Conservation (phyloP, 2,113 vertebrate species). For the Triplophysa tibetana region DNA sequence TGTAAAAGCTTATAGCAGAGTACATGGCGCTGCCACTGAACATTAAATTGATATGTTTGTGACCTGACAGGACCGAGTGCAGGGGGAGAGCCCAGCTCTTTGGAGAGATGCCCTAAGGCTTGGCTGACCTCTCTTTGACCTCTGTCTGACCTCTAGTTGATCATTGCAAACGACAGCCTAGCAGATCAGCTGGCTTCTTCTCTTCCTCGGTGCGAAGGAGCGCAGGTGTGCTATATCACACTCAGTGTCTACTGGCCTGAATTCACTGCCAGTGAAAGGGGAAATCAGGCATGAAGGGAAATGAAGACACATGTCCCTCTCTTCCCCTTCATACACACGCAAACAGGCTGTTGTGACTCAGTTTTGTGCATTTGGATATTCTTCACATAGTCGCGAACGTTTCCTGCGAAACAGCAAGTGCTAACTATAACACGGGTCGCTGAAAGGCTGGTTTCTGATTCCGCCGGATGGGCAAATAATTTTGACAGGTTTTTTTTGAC, state of each 20-base stretch:
- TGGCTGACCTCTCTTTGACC: neutral
- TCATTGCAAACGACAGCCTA: neutral
- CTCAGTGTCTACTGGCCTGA: neutral
- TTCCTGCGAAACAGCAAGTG: neutral
- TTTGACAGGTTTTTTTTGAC: no score
- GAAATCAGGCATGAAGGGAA: slow-evolving; percentile 25
- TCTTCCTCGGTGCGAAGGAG: neutral
- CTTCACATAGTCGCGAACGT: neutral
- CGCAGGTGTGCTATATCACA: slow-evolving; percentile 31
- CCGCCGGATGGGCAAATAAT: no score
- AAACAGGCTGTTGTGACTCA: neutral
- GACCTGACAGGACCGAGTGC: neutral
- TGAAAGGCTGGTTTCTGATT: no score
- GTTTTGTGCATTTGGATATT: neutral
- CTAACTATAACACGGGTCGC: no score
- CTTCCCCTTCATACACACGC: neutral
- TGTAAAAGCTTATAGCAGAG: no score
- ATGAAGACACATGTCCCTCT: slow-evolving; percentile 26
- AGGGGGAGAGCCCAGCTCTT: neutral
- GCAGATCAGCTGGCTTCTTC: neutral
- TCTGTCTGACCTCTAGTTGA: neutral
- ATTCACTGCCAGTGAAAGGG: slow-evolving; percentile 12
- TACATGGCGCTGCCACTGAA: neutral
- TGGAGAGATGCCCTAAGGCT: slow-evolving; percentile 16
- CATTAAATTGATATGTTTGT: slow-evolving; percentile 17